phyloP scores from a whole-genome alignment of 2,113 vertebrate genomes.

The Tonatia bakeri region DNA sequence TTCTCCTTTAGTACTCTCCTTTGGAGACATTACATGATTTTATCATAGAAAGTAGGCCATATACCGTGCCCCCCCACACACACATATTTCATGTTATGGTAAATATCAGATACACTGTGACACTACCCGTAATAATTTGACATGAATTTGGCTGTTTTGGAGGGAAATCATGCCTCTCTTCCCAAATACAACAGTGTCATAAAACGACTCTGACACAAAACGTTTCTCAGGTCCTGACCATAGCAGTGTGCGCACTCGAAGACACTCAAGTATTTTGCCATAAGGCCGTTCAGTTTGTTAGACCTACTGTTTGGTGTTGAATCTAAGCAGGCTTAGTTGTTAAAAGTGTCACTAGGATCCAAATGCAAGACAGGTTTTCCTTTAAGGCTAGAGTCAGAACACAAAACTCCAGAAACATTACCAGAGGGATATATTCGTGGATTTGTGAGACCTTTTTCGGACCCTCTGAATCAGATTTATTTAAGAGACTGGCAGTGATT shows the following conservation, averaged over 20 bases:
- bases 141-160: background rate
- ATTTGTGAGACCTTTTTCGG: background rate
- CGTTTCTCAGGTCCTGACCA: background rate
- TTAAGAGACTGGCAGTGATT: conserved; percentile 19
- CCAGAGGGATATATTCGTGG: background rate
- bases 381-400: background rate
- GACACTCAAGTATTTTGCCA: background rate
- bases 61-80: background rate
- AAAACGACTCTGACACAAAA: background rate
- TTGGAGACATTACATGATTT: background rate
- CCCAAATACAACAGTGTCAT: background rate
- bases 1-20: background rate
- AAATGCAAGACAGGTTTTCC: background rate
- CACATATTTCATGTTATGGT: background rate
- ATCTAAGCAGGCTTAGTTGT: background rate
- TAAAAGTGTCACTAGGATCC: background rate
- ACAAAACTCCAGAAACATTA: background rate
- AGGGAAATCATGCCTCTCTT: background rate
- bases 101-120: background rate
- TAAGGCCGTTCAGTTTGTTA: background rate
- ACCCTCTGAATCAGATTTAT: background rate
- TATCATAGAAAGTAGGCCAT: background rate
- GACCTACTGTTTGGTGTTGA: background rate
- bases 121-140: background rate
- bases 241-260: background rate